Percentiles rank a stretch among this genome's conserved stretches.
phyloP scores from a whole-genome alignment of 2,797 vertebrate species.

The Gallirallus australis region DNA sequence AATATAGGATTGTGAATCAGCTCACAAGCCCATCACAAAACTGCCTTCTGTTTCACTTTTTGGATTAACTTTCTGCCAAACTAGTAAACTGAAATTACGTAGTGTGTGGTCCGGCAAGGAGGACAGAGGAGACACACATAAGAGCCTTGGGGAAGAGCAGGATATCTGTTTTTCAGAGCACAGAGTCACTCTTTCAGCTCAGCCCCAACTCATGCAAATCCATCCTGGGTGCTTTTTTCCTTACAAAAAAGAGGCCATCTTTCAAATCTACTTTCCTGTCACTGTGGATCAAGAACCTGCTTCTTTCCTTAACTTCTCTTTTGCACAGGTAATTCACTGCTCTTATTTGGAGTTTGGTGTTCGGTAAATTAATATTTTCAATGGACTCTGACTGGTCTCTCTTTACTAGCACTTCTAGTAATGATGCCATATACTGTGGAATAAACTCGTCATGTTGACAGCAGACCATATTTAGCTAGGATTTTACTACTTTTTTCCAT shows the following conservation, averaged over 20 bases:
- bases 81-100: not conserved
- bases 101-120: not conserved
- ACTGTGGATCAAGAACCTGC: accelerated
- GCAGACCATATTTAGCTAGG: not conserved
- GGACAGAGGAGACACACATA: not conserved
- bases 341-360: not conserved
- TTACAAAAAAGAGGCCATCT: not conserved
- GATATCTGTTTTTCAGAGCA: not conserved
- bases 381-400: not conserved
- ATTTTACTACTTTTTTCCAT: not conserved
- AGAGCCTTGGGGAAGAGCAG: not conserved
- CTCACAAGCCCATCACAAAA: not conserved
- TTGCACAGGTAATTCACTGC: not conserved
- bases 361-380: not conserved
- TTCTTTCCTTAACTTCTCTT: not conserved
- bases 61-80: not conserved
- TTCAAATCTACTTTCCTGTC: not conserved
- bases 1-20: too few relatives aligned
- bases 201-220: not conserved
- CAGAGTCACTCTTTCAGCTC: not conserved
- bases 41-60: not conserved
- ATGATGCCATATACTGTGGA: not conserved
- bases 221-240: not conserved
- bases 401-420: not conserved
- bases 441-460: not conserved